A percentile compares a stretch with the other conserved stretches of the same genome.
Evolutionary conservation across 2,888 invertebrate species (phyloP).

Genomic region (Ophonus ardosiacus): DNA sequence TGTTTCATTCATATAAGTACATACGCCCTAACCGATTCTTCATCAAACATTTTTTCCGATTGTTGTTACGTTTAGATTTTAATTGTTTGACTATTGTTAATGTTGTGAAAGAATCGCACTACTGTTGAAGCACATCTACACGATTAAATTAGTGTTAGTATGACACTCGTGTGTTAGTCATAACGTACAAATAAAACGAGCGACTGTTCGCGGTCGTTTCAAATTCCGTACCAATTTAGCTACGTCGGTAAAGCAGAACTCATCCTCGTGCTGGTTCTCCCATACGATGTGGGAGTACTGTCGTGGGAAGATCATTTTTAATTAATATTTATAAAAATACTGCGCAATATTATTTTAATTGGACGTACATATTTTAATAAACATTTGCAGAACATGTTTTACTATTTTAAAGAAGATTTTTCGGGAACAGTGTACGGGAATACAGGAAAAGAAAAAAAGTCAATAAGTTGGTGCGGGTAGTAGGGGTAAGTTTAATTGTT

Average conservation of each 20-base stretch:
- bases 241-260: constrained; percentile 52
- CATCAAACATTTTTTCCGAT: constrained; percentile 16
- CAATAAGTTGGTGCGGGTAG: constrained; percentile 43
- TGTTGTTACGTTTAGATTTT: constrained; percentile 1
- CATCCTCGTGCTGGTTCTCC: constrained; percentile 1
- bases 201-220: constrained; percentile 55
- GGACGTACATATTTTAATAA: constrained; percentile 1
- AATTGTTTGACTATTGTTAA: constrained; percentile 4
- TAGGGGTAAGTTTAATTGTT: constrained; percentile 49
- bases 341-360: constrained; percentile 29
- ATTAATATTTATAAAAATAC: constrained; percentile 21
- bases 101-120: constrained; percentile 1
- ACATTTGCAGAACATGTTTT: constrained; percentile 23
- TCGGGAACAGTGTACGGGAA: neutral
- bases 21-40: constrained; percentile 38
- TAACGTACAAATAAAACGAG: constrained; percentile 60
- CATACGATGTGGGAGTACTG: constrained; percentile 21
- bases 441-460: constrained; percentile 27
- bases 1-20: constrained; percentile 61
- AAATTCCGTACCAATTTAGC: constrained; percentile 61
- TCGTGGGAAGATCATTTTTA: constrained; percentile 29
- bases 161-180: constrained; percentile 59
- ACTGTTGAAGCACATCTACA: constrained; percentile 46
- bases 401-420: constrained; percentile 12
- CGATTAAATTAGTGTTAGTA: constrained; percentile 54